Evolutionary conservation across 2,888 invertebrate species (phyloP).

Genomic region (Diabrotica balteata): DNA sequence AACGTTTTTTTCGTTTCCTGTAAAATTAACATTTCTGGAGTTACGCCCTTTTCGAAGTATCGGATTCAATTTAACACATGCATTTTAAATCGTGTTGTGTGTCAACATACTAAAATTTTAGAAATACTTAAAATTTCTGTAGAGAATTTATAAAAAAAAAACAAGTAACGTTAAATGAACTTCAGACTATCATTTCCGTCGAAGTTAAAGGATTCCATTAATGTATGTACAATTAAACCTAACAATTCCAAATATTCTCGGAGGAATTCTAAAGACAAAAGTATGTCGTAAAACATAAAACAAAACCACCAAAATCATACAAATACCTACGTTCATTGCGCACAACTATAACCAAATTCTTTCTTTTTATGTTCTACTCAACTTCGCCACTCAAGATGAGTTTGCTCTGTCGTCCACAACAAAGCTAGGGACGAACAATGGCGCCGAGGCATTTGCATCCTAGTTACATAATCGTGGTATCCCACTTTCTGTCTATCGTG

Average conservation of each 20-base stretch:
- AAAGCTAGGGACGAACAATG: slow-evolving; percentile 30
- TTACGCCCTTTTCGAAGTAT: no score
- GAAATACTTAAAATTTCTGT: no score
- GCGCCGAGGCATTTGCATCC: slow-evolving; percentile 30
- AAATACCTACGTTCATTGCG: slow-evolving; percentile 18
- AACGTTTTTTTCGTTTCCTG: no score
- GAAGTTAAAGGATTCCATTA: neutral
- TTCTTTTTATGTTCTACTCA: slow-evolving; percentile 24
- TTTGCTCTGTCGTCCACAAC: slow-evolving; percentile 29
- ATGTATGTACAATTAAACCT: neutral
- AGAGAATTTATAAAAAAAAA: no score
- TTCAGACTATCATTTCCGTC: no score
- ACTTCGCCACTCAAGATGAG: slow-evolving; percentile 29
- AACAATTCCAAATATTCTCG: slow-evolving; percentile 7
- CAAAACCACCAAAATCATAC: slow-evolving; percentile 17
- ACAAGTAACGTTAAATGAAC: no score
- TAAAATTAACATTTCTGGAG: no score
- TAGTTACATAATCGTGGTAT: slow-evolving; percentile 34
- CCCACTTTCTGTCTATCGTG: slow-evolving; percentile 19
- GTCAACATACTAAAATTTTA: no score
- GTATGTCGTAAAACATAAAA: slow-evolving; percentile 9
- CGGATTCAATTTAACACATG: no score
- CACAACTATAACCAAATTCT: slow-evolving; percentile 9
- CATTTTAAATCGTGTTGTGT: no score
- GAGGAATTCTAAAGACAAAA: neutral